phyloP scores from a whole-genome alignment of 2,888 invertebrate genomes.

The Meiosimyza platycephala region DNA sequence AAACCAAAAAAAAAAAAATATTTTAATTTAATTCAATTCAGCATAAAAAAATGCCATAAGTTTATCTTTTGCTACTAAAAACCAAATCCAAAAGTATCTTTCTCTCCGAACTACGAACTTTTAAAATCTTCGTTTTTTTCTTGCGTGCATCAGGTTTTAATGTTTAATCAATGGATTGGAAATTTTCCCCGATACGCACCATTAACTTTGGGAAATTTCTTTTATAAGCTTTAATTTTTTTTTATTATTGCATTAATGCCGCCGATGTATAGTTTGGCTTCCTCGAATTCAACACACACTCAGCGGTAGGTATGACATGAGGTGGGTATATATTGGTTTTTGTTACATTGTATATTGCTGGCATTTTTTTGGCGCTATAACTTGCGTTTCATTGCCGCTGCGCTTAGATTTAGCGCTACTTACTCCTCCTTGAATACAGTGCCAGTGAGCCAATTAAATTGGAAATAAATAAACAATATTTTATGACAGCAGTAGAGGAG shows the following conservation, averaged over 20 bases:
- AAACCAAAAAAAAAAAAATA: no score
- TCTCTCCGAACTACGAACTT: no score
- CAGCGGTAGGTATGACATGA: background rate
- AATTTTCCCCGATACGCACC: constrained; percentile 31
- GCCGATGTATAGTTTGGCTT: background rate
- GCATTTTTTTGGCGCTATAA: background rate
- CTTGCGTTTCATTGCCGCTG: background rate
- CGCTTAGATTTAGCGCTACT: background rate
- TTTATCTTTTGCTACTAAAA: no score
- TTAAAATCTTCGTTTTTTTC: no score
- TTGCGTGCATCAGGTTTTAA: constrained; percentile 9
- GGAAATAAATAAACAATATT: constrained; percentile 33
- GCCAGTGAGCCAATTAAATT: constrained; percentile 29
- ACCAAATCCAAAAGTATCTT: no score
- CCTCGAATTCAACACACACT: no score
- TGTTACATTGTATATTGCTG: background rate
- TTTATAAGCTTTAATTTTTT: constrained; percentile 29
- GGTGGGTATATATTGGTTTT: background rate
- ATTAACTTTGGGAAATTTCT: constrained; percentile 34
- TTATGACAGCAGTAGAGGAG: constrained; percentile 24
- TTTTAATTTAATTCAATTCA: no score
- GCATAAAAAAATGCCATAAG: no score
- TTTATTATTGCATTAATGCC: background rate
- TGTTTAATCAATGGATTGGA: constrained; percentile 32
- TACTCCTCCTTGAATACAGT: background rate